Evolutionary conservation across 92 coral and sea anemone species (phyloP).

Genomic region (Desmophyllum pertusum): DNA sequence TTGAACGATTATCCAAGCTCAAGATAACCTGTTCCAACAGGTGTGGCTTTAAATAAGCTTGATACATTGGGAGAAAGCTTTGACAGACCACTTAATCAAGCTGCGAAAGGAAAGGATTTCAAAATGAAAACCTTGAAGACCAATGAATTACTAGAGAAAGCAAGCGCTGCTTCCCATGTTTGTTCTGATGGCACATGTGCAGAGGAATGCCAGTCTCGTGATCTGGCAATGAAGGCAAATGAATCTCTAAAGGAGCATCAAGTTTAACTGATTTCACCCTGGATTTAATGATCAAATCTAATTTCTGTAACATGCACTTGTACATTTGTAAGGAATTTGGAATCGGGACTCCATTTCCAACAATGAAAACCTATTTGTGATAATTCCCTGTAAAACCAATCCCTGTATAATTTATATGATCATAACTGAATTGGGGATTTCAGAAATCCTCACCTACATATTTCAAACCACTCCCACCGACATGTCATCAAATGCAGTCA

Average conservation of each 20-base stretch:
- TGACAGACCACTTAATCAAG: no score
- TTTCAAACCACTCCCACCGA: no score
- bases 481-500: no score
- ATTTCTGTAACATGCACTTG: no score
- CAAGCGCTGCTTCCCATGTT: background rate
- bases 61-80: conserved; percentile 49
- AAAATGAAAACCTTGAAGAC: conserved; percentile 13
- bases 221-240: background rate
- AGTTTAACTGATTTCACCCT: conserved; percentile 51
- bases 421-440: no score
- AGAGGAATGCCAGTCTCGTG: background rate
- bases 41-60: conserved; percentile 26
- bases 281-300: no score
- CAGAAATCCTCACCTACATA: no score
- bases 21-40: conserved; percentile 51
- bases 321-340: no score
- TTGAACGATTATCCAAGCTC: conserved; percentile 39
- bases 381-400: no score
- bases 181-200: conserved; percentile 8
- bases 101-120: conserved; percentile 7
- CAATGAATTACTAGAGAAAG: background rate
- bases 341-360: no score
- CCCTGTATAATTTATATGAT: no score
- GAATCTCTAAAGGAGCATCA: background rate
- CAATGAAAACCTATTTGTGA: no score